Base-by-base conservation (phyloP, 2,888 invertebrate species). In the Erebia aethiops region DNA sequence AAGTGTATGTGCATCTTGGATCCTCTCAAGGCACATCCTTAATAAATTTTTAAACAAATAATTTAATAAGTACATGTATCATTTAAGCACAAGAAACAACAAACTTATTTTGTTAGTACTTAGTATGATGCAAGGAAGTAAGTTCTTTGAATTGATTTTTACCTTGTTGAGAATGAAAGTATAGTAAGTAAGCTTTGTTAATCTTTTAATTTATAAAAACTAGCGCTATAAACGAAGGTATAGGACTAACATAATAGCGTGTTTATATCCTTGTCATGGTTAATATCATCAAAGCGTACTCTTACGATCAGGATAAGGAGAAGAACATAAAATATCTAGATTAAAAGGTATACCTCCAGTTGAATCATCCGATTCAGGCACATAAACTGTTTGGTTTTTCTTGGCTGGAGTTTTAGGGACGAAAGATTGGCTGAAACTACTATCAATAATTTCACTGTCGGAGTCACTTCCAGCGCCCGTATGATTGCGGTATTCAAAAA, bases 311-410 rank as follows among this genome's bases (percentile, higher is more conserved):
- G 2, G 16, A 54, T 35, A 11, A 52, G 16, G 52, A 54, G 10
- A 54, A 9, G 1, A 10, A 10, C 54, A n/a, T 46, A 62, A n/a
- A 52, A 14, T 49, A n/a, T 3, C 46, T 43, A 11, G 14, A 46
- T 60, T 58, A 35, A 11, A 49, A 57, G 41, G n/a, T 26, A 72
- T 81, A 90, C 91, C 88, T 71, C 85, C 85, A 64, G 85, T 79
- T 26, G 87, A 89, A 75, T 90, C 90, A 35, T 91, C 92, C 56
- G 92, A 90, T 80, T 92, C 92, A 11, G 92, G 85, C n/a, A 92
- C 84, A 71, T 86, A 90, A 60, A 86, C 85, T 3, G 90, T 91
- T 49, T 82, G 80, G 75, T 91, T 91, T 76, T 87, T 84, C 56
- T 75, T 74, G 9, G 72, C 76, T 64, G 77, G 75, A 74, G 80